Base-by-base conservation (phyloP, 2,113 vertebrate genomes). In the Eleginops maclovinus region DNA sequence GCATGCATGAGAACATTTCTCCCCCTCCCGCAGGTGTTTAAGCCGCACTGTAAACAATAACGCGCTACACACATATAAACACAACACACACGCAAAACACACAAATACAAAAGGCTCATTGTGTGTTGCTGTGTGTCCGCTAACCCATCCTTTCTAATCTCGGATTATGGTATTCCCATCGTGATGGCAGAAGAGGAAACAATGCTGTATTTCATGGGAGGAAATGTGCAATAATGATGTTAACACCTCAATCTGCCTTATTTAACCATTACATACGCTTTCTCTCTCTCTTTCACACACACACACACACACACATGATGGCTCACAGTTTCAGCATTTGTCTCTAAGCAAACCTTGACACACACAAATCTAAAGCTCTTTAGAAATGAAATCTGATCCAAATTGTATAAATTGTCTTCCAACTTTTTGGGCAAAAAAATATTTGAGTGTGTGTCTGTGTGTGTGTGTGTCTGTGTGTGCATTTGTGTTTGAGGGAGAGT, bases 91-190 rank as follows among this genome's bases (percentile, higher is more conserved):
- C 36, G 51, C 8, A 60, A 72, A 4, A 75, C 75, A 82, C 60
- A 58, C 72, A 55, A 63, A 79, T 61, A 93, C 92, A 93, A 92
- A 91, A 90, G 90, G 79, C 79, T 90, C 85, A 92, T 92, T 94
- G 92, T 93, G 83, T 66, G 64, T 87, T 24, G 69, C 79, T 74
- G 88, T 88, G 89, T 85, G 90, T 86, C 87, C 21, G 71, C 85
- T 89, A 88, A 88, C 85, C 90, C 90, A 74, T 92, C 85, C 92
- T 81, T 87, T 88, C 86, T 91, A 93, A 93, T 93, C 93, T 92
- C 91, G 91, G 93, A 93, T 93, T 93, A 93, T 89, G 65, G 67
- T 78, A 90, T 92, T 93, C 90, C 90, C 91, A 84, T 88, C 72
- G 59, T 83, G 87, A 91, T 44, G 76, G 84, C 81, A 79, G 62